Conservation (phyloP, 30 jellyfish, hydroid and myxozoan species). For the Calvadosia cruxmelitensis region DNA sequence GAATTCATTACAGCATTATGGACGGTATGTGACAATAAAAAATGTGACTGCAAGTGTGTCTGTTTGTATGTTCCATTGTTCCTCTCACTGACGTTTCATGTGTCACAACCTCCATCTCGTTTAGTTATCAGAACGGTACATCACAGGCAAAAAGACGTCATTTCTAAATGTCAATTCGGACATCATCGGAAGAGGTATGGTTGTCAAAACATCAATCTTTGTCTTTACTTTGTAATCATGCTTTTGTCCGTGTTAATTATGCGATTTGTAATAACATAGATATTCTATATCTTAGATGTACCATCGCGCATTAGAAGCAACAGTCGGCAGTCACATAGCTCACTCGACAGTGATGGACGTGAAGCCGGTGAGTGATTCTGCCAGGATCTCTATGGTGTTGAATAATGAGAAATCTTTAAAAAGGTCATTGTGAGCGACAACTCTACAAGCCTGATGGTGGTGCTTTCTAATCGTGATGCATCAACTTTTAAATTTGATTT, state of each 20-base stretch:
- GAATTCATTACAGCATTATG: conserved; percentile 77
- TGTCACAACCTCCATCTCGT: not conserved
- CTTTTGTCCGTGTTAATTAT: too few species aligned
- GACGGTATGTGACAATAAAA: conserved; percentile 33
- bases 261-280: too few species aligned
- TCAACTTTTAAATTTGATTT: not conserved
- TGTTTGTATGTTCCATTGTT: not conserved
- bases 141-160: conserved; percentile 75
- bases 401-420: too few species aligned
- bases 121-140: conserved; percentile 74
- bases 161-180: conserved; percentile 68
- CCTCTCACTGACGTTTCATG: not conserved
- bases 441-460: too few species aligned
- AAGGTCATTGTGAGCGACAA: too few species aligned
- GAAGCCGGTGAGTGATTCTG: not conserved
- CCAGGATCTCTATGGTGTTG: too few species aligned
- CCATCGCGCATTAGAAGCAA: not conserved
- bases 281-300: not conserved
- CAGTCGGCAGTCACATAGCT: not conserved
- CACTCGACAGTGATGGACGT: not conserved
- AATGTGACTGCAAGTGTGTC: not conserved
- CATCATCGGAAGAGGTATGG: conserved; percentile 51
- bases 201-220: too few species aligned
- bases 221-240: too few species aligned
- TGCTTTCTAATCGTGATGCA: too few species aligned